Evolutionary conservation across 2,797 vertebrate genomes (phyloP), one percentile per base, ranked within the genome.

Genomic region (Gadopsis marmoratus): DNA sequence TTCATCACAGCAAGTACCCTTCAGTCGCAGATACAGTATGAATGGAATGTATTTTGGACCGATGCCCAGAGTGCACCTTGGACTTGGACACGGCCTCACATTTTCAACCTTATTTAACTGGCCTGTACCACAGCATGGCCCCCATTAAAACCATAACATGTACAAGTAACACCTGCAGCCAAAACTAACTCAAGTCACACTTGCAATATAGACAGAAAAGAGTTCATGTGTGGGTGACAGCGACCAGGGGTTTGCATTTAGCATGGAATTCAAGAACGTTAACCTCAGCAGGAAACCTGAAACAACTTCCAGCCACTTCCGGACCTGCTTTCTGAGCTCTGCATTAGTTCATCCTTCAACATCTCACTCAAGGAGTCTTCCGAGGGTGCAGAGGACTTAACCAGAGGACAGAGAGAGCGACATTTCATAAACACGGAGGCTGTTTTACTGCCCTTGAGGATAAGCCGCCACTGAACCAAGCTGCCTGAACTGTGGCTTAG

Each of bases 271-370:
- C 80, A 86, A 86, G 53, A 83, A 79, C 67, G 61, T 80, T 72
- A 86, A 86, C 89, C 89, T 87, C 86, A 88, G 88, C 93, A 94
- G 91, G 94, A 94, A 95, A 91, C 85, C 62, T 65, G 75, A 86
- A 88, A 89, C 84, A 86, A 86, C 89, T 85, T 85, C 83, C 74
- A 91, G 89, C 84, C 87, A 89, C 93, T 94, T 95, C 94, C 90
- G 90, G 84, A 82, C 73, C 50, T 19, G 41, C 81, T 86, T 84
- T 61, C 74, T 48, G 60, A 87, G 73, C 88, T 84, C 60, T 76
- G 65, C 26, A 26, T 48, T 77, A 86, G 65, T 84, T 91, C 72
- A 83, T 89, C 73, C 86, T 77, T 86, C 26, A 84, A 83, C 71
- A 61, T 69, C 62, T 68, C 53, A 56, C n/a, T 66, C 17, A 0